A percentile compares a stretch with the other conserved stretches of the same genome.
These are phyloP conservation scores for Bothrops jararaca DNA, from an alignment of 2,113 vertebrate species.

Conservation along the genomic window DNA sequence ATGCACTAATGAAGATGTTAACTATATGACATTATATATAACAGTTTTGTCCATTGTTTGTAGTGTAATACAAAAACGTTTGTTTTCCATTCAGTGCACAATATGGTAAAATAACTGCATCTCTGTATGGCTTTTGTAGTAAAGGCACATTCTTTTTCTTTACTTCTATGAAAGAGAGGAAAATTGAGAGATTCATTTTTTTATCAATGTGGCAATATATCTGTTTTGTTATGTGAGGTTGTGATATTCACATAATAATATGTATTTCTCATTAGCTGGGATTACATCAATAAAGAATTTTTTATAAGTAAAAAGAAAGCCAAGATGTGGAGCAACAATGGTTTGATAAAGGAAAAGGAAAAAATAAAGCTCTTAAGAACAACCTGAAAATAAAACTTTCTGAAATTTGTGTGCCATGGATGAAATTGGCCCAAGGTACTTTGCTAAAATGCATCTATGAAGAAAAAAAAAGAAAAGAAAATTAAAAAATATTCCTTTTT, in stretches of 20 bases:
- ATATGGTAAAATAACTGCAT: not conserved
- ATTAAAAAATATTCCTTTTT: too few species aligned
- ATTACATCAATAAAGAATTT: not conserved
- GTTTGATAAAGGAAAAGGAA: too few species aligned
- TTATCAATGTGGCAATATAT: not conserved
- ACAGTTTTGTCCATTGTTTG: not conserved
- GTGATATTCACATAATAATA: not conserved
- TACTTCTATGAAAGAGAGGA: not conserved
- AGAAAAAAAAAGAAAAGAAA: too few species aligned
- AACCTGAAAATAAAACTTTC: too few species aligned
- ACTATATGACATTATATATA: not conserved
- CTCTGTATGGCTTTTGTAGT: not conserved
- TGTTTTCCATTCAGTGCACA: not conserved
- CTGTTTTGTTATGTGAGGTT: not conserved
- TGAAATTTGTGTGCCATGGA: too few species aligned
- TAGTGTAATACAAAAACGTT: not conserved
- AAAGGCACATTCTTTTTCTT: not conserved
- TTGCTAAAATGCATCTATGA: too few species aligned
- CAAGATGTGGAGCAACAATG: not conserved
- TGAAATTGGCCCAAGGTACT: too few species aligned
- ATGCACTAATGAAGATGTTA: not conserved
- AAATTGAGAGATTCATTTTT: not conserved
- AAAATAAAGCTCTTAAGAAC: too few species aligned
- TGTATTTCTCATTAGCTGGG: not conserved
- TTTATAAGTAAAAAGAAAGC: not conserved